These are phyloP conservation scores for Neopelma chrysocephalum DNA, from an alignment of 2,797 vertebrate species.

Conservation along the genomic window DNA sequence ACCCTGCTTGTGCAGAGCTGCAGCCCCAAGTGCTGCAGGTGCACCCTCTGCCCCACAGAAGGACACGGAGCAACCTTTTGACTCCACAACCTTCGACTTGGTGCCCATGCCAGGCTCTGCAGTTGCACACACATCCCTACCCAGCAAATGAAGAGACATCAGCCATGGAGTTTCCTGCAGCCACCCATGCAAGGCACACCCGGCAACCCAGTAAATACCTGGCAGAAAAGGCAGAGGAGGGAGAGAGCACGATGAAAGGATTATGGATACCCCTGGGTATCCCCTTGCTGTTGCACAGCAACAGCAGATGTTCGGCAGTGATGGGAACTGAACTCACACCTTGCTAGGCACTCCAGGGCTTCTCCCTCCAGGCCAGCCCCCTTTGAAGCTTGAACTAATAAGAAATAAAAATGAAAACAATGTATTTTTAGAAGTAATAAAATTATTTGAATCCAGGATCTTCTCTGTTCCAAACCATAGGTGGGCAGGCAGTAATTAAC, in stretches of 20 bases:
- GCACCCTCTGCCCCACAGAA: rapidly evolving
- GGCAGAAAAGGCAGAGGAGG: background rate
- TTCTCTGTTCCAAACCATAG: rapidly evolving
- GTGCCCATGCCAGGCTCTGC: background rate
- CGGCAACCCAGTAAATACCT: background rate
- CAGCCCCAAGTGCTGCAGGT: rapidly evolving
- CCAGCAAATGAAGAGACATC: background rate
- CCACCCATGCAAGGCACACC: rapidly evolving
- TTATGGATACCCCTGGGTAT: no score
- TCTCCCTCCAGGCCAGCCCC: background rate
- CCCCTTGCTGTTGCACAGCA: rapidly evolving
- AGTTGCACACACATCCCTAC: rapidly evolving
- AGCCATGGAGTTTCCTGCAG: background rate
- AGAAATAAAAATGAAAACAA: background rate
- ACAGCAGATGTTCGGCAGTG: background rate
- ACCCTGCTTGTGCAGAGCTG: background rate
- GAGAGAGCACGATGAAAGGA: background rate
- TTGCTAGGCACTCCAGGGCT: background rate
- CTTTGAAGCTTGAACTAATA: background rate
- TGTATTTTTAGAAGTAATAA: background rate
- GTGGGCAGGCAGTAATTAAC: background rate
- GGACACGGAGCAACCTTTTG: rapidly evolving
- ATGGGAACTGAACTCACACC: background rate
- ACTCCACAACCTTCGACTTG: rapidly evolving
- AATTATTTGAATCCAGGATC: background rate